phyloP scores from a whole-genome alignment of 2,113 vertebrate species.

The Tragelaphus buxtoni region DNA sequence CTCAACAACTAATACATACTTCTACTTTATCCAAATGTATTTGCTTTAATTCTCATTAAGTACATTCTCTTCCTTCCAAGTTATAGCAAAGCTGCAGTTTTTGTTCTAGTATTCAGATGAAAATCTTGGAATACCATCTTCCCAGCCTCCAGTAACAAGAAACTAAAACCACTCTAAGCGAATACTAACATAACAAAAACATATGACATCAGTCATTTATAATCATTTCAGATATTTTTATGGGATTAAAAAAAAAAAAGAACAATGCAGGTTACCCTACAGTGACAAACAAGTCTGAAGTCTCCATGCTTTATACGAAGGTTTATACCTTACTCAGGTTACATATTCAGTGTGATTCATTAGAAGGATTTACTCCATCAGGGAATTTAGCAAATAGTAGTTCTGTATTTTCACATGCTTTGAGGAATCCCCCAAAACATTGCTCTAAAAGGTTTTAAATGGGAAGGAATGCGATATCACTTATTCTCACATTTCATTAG shows the following conservation, averaged over 20 bases:
- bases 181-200: neutral
- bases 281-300: neutral
- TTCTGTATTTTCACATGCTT: neutral
- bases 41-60: neutral
- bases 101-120: neutral
- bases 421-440: neutral
- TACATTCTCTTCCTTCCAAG: neutral
- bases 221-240: neutral
- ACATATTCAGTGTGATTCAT: neutral
- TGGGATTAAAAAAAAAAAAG: neutral
- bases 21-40: neutral
- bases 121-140: neutral
- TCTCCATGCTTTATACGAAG: neutral
- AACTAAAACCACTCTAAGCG: neutral
- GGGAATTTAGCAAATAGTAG: neutral
- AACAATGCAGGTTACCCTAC: neutral
- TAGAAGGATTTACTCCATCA: neutral
- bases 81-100: neutral
- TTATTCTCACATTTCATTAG: neutral
- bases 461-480: neutral
- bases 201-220: neutral
- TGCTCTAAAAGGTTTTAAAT: neutral
- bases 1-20: neutral
- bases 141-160: neutral
- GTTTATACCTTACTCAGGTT: neutral